Evolutionary conservation across 2,113 vertebrate genomes (phyloP), one percentile per base, ranked within the genome.

Genomic region (Vimba vimba): DNA sequence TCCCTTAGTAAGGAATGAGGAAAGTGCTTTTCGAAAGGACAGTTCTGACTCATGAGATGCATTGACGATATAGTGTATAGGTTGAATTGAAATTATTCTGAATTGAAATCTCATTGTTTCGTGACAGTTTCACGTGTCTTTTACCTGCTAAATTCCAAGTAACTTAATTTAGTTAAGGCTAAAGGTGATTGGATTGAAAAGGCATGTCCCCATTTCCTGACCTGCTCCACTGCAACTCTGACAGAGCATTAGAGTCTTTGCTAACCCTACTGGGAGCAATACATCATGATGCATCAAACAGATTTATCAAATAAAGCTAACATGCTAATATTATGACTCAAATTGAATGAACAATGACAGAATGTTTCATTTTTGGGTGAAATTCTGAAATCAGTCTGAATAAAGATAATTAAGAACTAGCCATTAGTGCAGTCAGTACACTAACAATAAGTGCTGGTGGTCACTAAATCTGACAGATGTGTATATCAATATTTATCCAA

Each of bases 101-200:
- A n/a, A n/a, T n/a, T n/a, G n/a, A n/a, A n/a, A n/a, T n/a, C 13
- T 57, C 15, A 30, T 19, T 73, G 27, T 55, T 86, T 82, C 45
- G 1, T 76, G 71, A 50, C 52, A 80, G 15, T 86, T 36, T 76
- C 57, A 76, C 15, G 4, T 66, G 85, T 55, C 79, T 74, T 86
- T 2, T 60, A 82, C 39, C 57, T 69, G 45, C 30, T 43, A 52
- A 78, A 30, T 47, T 27, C 79, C 25, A 82, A 80, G 68, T 74
- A 36, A 75, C 59, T 27, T 39, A 2, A 52, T 25, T 73, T 74
- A 75, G n/a, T 12, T 62, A 21, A 47, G 25, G 36, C 66, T 81
- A 23, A 39, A 62, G 3, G 66, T 75, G 43, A 82, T 75, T 86
- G 85, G 68, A 45, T 86, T 57, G 33, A 81, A 52, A 27, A 36